Conservation (phyloP, 2,113 vertebrate species). For the Coreoperca whiteheadi region DNA sequence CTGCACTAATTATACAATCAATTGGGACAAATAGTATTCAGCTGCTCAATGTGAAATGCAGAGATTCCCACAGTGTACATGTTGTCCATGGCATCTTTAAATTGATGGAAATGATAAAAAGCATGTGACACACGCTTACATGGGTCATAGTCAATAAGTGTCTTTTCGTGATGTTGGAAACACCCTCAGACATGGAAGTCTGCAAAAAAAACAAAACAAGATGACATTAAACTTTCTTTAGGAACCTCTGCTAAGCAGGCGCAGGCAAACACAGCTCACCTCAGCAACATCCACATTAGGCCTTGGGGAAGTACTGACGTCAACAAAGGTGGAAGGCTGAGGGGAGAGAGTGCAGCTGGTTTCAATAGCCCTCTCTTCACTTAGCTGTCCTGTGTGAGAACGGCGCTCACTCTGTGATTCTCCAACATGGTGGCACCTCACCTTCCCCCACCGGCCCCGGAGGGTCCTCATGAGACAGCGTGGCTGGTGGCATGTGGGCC, state of each 20-base stretch:
- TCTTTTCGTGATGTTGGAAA: neutral
- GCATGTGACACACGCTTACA: too few relatives aligned
- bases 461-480: conserved; percentile 51
- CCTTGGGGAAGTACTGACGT: neutral
- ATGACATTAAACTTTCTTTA: neutral
- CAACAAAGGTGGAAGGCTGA: neutral
- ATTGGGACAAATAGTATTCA: neutral
- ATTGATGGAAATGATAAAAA: too few relatives aligned
- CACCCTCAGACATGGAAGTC: neutral
- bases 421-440: conserved; percentile 28
- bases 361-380: conserved; percentile 13
- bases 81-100: neutral
- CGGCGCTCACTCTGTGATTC: conserved; percentile 1
- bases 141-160: neutral
- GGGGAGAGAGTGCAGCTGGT: conserved; percentile 22
- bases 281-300: neutral
- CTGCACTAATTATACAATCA: too few relatives aligned
- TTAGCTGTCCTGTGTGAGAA: conserved; percentile 13
- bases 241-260: neutral
- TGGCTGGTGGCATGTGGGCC: conserved; percentile 17
- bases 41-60: neutral
- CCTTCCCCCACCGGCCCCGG: conserved; percentile 36
- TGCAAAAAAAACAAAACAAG: neutral
- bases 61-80: neutral
- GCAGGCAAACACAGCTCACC: neutral